Evolutionary conservation across 2,888 invertebrate species (phyloP), one percentile per base, ranked within the genome.

Genomic region (Tuberolachnus salignus): DNA sequence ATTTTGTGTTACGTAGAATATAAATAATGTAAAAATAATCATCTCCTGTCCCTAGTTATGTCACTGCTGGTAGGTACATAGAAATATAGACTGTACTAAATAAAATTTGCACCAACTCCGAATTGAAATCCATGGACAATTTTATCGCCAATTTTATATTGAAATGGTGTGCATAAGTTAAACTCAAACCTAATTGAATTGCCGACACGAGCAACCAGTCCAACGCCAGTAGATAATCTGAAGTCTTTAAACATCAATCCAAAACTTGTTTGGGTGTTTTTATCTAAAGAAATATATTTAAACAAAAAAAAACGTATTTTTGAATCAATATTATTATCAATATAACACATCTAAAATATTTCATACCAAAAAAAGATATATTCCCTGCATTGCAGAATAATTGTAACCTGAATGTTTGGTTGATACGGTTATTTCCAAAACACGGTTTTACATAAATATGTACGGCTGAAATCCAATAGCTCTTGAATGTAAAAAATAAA

Each of bases 21-120:
- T n/a, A n/a, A n/a, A n/a, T n/a, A n/a, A n/a, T n/a, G n/a, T n/a
- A n/a, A n/a, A n/a, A n/a, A n/a, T n/a, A n/a, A n/a, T n/a, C n/a
- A n/a, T n/a, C n/a, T n/a, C n/a, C n/a, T n/a, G n/a, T n/a, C n/a
- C n/a, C n/a, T n/a, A n/a, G n/a, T n/a, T n/a, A n/a, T n/a, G n/a
- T n/a, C n/a, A n/a, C n/a, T n/a, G n/a, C n/a, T n/a, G n/a, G n/a
- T n/a, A 34, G 34, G 34, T 34, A 34, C 34, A 34, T 4, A 4
- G 3, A 34, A 34, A 34, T 34, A 34, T 34, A 4, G 6, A 34
- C 6, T 34, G 3, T 34, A 34, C 51, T 89, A 94, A 82, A 94
- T 88, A 86, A 94, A 94, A 84, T 92, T 90, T 72, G 93, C 89
- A 46, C 94, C 94, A 83, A 95, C 89, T 51, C 95, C 95, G 84